Conservation (phyloP, 2,113 vertebrate species). For the Lucifuga dentata region DNA sequence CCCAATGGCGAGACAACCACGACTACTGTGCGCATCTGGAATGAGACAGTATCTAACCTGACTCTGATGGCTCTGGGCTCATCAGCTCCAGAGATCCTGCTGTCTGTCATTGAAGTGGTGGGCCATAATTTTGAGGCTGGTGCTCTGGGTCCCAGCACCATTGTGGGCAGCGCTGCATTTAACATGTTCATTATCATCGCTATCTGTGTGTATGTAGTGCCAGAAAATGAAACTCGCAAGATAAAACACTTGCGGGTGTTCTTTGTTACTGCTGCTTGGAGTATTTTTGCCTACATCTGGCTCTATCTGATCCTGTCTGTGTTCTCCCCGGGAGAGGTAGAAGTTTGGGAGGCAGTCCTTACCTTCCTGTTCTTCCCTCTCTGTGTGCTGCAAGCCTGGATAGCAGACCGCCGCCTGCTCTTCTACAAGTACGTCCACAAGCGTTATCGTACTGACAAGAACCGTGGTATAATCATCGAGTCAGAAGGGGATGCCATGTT, state of each 20-base stretch:
- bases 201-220: constrained; percentile 86
- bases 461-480: constrained; percentile 85
- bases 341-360: constrained; percentile 88
- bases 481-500: constrained; percentile 85
- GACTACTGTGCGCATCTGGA: constrained; percentile 87
- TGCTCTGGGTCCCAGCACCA: constrained; percentile 87
- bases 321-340: constrained; percentile 84
- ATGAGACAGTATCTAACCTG: constrained; percentile 89
- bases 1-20: constrained; percentile 87
- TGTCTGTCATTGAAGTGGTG: constrained; percentile 88
- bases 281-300: constrained; percentile 89
- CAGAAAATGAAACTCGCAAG: constrained; percentile 85
- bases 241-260: constrained; percentile 88
- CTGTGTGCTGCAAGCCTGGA: constrained; percentile 88
- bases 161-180: constrained; percentile 89
- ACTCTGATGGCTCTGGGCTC: constrained; percentile 89
- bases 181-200: constrained; percentile 92
- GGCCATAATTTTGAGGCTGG: constrained; percentile 87
- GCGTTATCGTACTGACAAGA: constrained; percentile 86
- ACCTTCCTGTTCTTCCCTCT: constrained; percentile 89
- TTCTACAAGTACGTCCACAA: constrained; percentile 89
- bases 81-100: constrained; percentile 87
- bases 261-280: constrained; percentile 88
- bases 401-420: constrained; percentile 86
- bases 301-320: constrained; percentile 88